phyloP scores from a whole-genome alignment of 1,140 invertebrate genomes.

The Apocrypta bakeri region DNA sequence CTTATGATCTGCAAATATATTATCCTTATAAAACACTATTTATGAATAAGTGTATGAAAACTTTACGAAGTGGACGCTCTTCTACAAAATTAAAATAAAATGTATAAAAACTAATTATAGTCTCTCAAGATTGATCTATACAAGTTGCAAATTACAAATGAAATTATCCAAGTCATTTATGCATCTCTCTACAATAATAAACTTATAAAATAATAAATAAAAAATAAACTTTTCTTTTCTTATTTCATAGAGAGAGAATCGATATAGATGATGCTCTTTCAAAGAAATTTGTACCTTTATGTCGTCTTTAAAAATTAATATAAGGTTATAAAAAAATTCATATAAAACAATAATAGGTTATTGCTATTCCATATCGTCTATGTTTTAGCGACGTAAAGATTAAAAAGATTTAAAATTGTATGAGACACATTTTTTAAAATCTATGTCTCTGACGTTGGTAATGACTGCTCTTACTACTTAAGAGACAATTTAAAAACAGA shows the following conservation, averaged over 20 bases:
- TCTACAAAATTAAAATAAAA: slow-evolving; percentile 48
- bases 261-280: slow-evolving; percentile 44
- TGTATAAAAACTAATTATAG: slow-evolving; percentile 50
- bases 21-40: slow-evolving; percentile 51
- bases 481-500: slow-evolving; percentile 49
- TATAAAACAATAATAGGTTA: slow-evolving; percentile 34
- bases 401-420: slow-evolving; percentile 39
- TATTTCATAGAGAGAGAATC: slow-evolving; percentile 54
- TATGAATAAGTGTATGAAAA: slow-evolving; percentile 47
- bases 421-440: slow-evolving; percentile 42
- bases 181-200: slow-evolving; percentile 44
- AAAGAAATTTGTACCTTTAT: slow-evolving; percentile 49
- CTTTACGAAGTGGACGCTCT: slow-evolving; percentile 42
- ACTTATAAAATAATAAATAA: slow-evolving; percentile 53
- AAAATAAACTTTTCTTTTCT: slow-evolving; percentile 50
- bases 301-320: slow-evolving; percentile 41
- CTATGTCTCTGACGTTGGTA: slow-evolving; percentile 26
- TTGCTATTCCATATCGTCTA: slow-evolving; percentile 45
- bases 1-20: slow-evolving; percentile 49
- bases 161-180: slow-evolving; percentile 45
- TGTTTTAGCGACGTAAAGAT: slow-evolving; percentile 47
- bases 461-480: slow-evolving; percentile 20
- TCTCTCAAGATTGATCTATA: slow-evolving; percentile 39
- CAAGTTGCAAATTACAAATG: slow-evolving; percentile 47
- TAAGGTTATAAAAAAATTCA: slow-evolving; percentile 37